Evolutionary conservation across 1,140 invertebrate species (phyloP).

Genomic region (Drosophila kanapiae): DNA sequence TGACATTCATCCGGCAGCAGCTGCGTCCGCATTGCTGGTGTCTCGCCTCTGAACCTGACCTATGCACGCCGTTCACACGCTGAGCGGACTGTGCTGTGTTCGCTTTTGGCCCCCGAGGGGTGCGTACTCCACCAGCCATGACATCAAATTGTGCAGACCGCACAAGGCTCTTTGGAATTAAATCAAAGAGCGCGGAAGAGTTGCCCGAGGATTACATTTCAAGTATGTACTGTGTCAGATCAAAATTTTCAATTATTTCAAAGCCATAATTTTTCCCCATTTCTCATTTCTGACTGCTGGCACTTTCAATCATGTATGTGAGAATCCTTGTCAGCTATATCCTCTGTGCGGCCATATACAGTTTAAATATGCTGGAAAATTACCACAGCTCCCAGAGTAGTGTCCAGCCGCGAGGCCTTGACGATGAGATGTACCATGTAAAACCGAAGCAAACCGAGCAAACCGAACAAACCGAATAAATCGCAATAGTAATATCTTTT

Average conservation of each 20-base stretch:
- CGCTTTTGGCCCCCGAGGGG: slow-evolving; percentile 52
- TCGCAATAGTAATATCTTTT: background rate
- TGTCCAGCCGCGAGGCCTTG: background rate
- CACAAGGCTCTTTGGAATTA: slow-evolving; percentile 34
- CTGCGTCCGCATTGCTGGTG: slow-evolving; percentile 20
- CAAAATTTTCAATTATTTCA: slow-evolving; percentile 51
- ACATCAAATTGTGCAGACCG: slow-evolving; percentile 57
- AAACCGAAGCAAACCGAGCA: slow-evolving; percentile 4
- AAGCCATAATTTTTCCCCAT: background rate
- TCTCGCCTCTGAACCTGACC: slow-evolving; percentile 66
- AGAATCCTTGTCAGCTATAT: slow-evolving; percentile 52
- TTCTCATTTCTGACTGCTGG: background rate
- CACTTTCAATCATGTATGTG: slow-evolving; percentile 38
- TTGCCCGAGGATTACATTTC: slow-evolving; percentile 35
- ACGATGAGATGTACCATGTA: slow-evolving; percentile 28
- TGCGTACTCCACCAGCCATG: slow-evolving; percentile 63
- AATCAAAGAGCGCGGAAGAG: slow-evolving; percentile 6
- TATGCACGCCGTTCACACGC: slow-evolving; percentile 75
- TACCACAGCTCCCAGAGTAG: background rate
- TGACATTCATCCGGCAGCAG: slow-evolving; percentile 57
- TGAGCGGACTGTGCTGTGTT: slow-evolving; percentile 28
- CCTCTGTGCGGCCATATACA: slow-evolving; percentile 39
- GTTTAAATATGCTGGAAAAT: slow-evolving; percentile 10
- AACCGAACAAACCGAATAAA: slow-evolving; percentile 13
- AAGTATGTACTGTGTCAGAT: slow-evolving; percentile 40